Percentiles rank a stretch among this genome's conserved stretches.
phyloP scores from a whole-genome alignment of 1,140 invertebrate genomes.

The Cyrtorhinus lividipennis region DNA sequence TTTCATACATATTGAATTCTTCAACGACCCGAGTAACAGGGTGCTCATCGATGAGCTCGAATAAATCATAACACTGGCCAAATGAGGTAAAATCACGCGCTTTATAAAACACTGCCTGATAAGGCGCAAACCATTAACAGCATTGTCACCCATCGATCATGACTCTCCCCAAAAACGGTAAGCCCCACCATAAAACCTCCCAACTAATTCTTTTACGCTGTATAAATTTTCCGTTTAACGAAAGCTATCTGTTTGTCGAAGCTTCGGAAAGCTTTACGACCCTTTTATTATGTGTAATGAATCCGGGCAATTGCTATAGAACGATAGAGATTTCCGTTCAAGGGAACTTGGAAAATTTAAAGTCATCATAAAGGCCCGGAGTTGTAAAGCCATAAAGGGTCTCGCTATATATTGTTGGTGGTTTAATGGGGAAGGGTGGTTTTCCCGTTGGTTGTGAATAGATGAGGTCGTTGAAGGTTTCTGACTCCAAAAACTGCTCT shows the following conservation, averaged over 20 bases:
- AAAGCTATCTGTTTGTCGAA: background rate
- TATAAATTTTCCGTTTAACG: background rate
- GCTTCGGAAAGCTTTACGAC: background rate
- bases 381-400: constrained; percentile 4
- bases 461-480: background rate
- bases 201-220: background rate
- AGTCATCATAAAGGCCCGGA: background rate
- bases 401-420: background rate
- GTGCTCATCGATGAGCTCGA: no score
- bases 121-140: background rate
- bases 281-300: constrained; percentile 5
- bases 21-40: no score
- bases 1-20: no score
- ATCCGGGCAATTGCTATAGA: background rate
- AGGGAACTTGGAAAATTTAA: constrained; percentile 1
- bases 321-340: background rate
- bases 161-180: background rate
- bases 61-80: no score
- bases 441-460: background rate
- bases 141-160: background rate
- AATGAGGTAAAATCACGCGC: no score
- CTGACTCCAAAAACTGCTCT: background rate
- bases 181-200: background rate
- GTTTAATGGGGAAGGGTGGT: background rate
- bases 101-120: background rate